These are phyloP conservation scores for Drosophila kanapiae DNA, from an alignment of 1,140 invertebrate species.

Conservation along the genomic window DNA sequence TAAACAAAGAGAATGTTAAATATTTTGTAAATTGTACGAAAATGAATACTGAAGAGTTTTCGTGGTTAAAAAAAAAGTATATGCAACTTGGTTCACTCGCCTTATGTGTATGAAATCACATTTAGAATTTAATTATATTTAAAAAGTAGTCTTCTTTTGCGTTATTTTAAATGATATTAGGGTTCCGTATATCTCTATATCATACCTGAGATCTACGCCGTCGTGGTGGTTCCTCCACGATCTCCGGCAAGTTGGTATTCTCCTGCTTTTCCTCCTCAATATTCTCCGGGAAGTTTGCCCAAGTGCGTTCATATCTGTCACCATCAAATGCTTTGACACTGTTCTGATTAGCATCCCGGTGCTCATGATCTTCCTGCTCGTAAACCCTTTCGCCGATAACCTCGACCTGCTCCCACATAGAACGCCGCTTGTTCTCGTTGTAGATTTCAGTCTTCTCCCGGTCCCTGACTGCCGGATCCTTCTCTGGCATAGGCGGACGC, in stretches of 20 bases:
- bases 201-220: slow-evolving; percentile 5
- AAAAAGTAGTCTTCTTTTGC: too few relatives aligned
- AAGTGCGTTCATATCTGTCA: slow-evolving; percentile 52
- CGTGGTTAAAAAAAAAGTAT: too few relatives aligned
- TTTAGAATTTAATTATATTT: too few relatives aligned
- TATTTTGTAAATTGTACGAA: too few relatives aligned
- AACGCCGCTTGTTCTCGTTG: slow-evolving; percentile 45
- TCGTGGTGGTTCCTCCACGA: not conserved
- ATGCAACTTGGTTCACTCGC: too few relatives aligned
- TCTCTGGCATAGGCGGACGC: too few relatives aligned
- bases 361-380: not conserved
- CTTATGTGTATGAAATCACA: too few relatives aligned
- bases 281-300: slow-evolving; percentile 51
- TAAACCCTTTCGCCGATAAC: not conserved
- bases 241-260: too few relatives aligned
- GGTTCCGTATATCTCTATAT: too few relatives aligned
- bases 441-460: slow-evolving; percentile 45
- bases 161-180: too few relatives aligned
- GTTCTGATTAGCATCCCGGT: slow-evolving; percentile 44
- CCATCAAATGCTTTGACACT: slow-evolving; percentile 13
- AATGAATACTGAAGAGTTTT: too few relatives aligned
- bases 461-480: slow-evolving; percentile 12
- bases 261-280: not conserved
- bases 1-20: not conserved
- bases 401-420: slow-evolving; percentile 61